Evolutionary conservation across 1,140 invertebrate genomes (phyloP).

Genomic region (Thereuonema tuberculata): DNA sequence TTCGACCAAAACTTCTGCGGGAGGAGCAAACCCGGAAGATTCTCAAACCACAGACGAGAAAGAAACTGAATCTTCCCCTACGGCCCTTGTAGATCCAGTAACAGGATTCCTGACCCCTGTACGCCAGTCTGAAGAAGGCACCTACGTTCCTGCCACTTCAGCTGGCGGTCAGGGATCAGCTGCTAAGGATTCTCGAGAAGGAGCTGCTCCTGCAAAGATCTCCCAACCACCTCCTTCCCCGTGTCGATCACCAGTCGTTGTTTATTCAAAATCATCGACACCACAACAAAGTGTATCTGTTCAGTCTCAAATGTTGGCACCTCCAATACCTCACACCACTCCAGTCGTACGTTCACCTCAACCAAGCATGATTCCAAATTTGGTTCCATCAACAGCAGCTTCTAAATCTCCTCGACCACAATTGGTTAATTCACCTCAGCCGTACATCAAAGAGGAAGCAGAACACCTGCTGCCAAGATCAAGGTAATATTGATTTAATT

Average conservation of each 20-base stretch:
- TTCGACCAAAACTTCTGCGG: neutral
- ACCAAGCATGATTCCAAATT: conserved; percentile 6
- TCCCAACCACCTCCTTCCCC: neutral
- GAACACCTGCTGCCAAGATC: neutral
- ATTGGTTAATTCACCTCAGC: neutral
- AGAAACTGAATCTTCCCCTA: conserved; percentile 20
- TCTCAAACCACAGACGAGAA: neutral
- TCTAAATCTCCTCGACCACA: neutral
- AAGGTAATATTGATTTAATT: no score
- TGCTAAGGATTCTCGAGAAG: neutral
- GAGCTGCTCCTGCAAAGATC: neutral
- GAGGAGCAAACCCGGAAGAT: neutral
- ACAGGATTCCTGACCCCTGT: conserved; percentile 52
- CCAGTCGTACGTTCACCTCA: conserved; percentile 11
- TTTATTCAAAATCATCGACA: neutral
- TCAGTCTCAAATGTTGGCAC: neutral
- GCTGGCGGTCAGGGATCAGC: neutral
- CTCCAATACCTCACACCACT: conserved; percentile 8
- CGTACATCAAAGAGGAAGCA: neutral
- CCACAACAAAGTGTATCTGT: no score
- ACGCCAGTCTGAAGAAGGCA: conserved; percentile 48
- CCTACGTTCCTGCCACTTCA: conserved; percentile 45
- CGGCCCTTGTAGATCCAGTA: conserved; percentile 54
- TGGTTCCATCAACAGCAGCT: neutral
- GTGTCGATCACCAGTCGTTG: neutral